Evolutionary conservation across 2,797 vertebrate species (phyloP).

Genomic region (Platyrinchus mystaceus): DNA sequence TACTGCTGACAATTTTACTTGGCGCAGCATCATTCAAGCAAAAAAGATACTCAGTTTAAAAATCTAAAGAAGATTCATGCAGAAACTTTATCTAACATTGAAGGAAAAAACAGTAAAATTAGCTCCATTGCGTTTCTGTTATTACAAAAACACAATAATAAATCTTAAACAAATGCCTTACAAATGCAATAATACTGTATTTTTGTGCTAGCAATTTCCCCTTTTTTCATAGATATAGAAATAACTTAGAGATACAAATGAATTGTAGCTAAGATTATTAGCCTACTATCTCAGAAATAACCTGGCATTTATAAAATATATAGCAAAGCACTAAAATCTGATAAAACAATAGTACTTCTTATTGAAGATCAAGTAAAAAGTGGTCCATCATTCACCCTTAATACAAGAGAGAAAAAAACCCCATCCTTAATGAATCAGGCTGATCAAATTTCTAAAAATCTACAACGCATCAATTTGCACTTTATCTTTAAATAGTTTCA

Average conservation of each 20-base stretch:
- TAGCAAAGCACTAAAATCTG: background rate
- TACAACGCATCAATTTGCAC: background rate
- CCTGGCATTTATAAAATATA: background rate
- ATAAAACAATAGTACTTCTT: background rate
- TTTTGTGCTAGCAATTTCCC: background rate
- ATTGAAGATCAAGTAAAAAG: background rate
- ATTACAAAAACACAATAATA: background rate
- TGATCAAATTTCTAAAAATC: background rate
- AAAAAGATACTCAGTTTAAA: background rate
- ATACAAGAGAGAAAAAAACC: background rate
- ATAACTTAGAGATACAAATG: background rate
- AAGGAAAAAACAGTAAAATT: background rate
- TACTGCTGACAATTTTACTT: background rate
- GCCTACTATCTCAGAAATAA: background rate
- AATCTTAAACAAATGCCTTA: background rate
- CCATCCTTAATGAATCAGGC: background rate
- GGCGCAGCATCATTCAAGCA: background rate
- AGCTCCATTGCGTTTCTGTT: background rate
- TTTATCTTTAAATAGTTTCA: background rate
- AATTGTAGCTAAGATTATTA: background rate
- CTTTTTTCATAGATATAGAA: background rate
- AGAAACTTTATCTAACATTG: background rate
- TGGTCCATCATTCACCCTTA: background rate
- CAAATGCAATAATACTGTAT: background rate
- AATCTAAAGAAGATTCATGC: background rate